Base-by-base conservation (phyloP, 2,797 vertebrate species). In the Coccyzus lansbergi region DNA sequence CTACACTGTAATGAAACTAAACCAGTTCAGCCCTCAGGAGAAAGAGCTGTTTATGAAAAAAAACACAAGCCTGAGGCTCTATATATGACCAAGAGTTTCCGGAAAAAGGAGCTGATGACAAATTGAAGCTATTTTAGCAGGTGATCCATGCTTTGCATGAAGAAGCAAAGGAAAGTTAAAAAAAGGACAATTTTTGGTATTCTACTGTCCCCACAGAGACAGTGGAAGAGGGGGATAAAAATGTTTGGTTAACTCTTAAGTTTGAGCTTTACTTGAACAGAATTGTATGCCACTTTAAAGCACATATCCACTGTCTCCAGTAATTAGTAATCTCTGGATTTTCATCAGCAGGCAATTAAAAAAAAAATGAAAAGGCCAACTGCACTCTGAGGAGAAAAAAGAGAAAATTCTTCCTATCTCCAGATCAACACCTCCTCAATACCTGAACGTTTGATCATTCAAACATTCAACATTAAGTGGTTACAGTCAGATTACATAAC, bases 21-120 rank as follows among this genome's bases (percentile, higher is more conserved):
- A 85, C 20, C 67, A 89, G 78, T 64, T 89, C 74, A 93, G 64
- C 64, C 71, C 91, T 90, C 89, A 51, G 56, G 86, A 91, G 82
- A 87, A 6, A 38, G 31, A 89, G 44, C 38, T 94, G 64, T 83
- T 65, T 52, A 56, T 67, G 71, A 17, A 90, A 74, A 17, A 90
- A 74, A 88, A 62, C 15, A 64, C 75, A 26, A 82, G 68, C 89
- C 75, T 77, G 78, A 83, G 67, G 89, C 44, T 91, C 46, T 52
- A n/a, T 36, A n/a, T 74, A 36, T 77, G 89, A 79, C 70, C 0
- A 20, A 88, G 67, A 79, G 12, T 71, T 88, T 77, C 44, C 56
- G n/a, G 58, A 63, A 90, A 93, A 88, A 64, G 52, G 28, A 88
- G 33, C 14, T 84, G 65, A 88, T 42, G 38, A 55, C 92, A 92